Base-by-base conservation (phyloP, 2,113 vertebrate species). In the Ciconia boyciana region DNA sequence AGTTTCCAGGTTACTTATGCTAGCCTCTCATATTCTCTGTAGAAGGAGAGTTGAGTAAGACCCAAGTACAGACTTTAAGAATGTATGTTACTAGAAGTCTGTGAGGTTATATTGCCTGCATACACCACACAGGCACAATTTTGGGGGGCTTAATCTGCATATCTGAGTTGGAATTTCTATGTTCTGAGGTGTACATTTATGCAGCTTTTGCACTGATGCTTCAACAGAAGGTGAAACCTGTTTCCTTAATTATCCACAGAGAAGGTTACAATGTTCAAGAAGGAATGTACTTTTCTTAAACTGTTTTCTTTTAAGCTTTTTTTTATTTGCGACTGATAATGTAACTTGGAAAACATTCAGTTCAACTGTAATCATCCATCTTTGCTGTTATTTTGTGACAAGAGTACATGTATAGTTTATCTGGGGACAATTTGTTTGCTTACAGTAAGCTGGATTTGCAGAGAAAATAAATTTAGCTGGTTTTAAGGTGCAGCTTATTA, bases 61-160 rank as follows among this genome's bases (percentile, higher is more conserved):
- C 6, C 13, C 24, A 83, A 78, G 51, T 21, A 55, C 32, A 86
- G 34, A 24, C 16, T 75, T 81, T 8, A 62, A 64, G 28, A 81
- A 55, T 15, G 22, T 9, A 26, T 28, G 19, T 61, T 62, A 36
- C 14, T 74, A 24, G 16, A 61, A 29, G 19, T 60, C 43, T 83
- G 10, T 65, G 78, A 79, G 13, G 16, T 83, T 82, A 11, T 46
- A 9, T 84, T 83, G 24, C 31, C 48, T 48, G 15, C 25, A 43
- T 60, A 32, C 19, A 49, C 13, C 24, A 52, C 14, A n/a, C 3
- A 55, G 36, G 24, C 15, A 62, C 13, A 51, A 18, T 44, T 41
- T 16, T 6, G 3, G 2, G 31, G 10, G 2, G 1, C 1, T 51
- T 68, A 55, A 29, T 65, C 25, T 72, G 21, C 29, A 16, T 36